These are phyloP conservation scores for Caenorhabditis wallacei DNA, from an alignment of 2,888 invertebrate species.

Conservation along the genomic window DNA sequence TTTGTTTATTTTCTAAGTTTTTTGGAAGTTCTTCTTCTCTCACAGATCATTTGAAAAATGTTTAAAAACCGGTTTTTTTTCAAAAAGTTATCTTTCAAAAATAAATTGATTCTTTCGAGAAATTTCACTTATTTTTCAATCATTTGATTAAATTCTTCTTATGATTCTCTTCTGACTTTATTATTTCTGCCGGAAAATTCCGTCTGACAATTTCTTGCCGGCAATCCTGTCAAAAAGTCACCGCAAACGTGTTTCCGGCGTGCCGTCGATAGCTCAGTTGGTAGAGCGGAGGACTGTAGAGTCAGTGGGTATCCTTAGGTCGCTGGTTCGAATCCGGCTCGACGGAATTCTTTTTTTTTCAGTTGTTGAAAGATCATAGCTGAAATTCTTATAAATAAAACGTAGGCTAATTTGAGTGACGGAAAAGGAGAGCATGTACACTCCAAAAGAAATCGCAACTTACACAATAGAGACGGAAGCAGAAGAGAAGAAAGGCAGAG, in stretches of 20 bases:
- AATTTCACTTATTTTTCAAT: too few relatives aligned
- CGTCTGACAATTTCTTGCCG: not conserved
- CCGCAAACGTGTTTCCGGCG: not conserved
- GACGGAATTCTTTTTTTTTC: constrained; percentile 64
- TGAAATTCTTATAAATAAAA: constrained; percentile 12
- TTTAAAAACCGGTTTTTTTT: not conserved
- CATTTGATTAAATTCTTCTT: not conserved
- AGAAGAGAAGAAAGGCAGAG: constrained; percentile 20
- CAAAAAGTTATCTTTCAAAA: not conserved
- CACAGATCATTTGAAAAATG: not conserved
- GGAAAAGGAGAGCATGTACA: constrained; percentile 12
- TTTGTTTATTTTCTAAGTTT: constrained; percentile 6
- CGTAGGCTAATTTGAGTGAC: constrained; percentile 34
- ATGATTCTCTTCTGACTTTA: not conserved
- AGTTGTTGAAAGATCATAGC: not conserved
- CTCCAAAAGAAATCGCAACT: constrained; percentile 24
- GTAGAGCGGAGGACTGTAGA: constrained; percentile 76
- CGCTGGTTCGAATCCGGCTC: constrained; percentile 77
- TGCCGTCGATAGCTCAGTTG: constrained; percentile 75
- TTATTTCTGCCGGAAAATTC: not conserved
- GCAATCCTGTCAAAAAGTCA: not conserved
- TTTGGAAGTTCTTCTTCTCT: not conserved
- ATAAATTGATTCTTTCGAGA: too few relatives aligned
- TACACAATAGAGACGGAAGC: constrained; percentile 26
- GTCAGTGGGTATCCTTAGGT: constrained; percentile 73